Conservation (phyloP, 2,888 invertebrate species). For the Taenaris catops region DNA sequence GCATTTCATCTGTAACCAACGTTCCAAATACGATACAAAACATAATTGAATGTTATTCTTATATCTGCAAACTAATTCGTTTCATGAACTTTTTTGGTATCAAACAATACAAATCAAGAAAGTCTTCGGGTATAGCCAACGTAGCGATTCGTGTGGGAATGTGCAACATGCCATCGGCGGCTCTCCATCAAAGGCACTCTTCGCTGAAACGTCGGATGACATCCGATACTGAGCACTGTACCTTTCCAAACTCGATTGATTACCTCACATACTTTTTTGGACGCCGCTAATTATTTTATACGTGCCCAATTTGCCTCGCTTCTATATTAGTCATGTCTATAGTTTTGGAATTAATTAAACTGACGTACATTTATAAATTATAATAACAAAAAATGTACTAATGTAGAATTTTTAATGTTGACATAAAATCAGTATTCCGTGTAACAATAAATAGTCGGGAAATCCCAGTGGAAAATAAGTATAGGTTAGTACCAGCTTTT, state of each 20-base stretch:
- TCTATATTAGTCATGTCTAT: constrained; percentile 16
- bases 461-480: constrained; percentile 53
- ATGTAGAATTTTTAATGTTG: constrained; percentile 13
- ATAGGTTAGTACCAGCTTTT: constrained; percentile 40
- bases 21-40: constrained; percentile 14
- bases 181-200: constrained; percentile 54
- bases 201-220: constrained; percentile 59
- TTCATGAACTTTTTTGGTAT: constrained; percentile 55
- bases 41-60: constrained; percentile 19
- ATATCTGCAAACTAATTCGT: constrained; percentile 30
- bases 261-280: constrained; percentile 33
- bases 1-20: too few species aligned
- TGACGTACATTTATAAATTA: constrained; percentile 2
- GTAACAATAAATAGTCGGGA: constrained; percentile 40
- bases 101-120: constrained; percentile 35
- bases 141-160: constrained; percentile 65
- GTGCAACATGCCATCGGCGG: constrained; percentile 64
- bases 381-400: constrained; percentile 9
- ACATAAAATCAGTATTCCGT: constrained; percentile 23
- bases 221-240: constrained; percentile 46
- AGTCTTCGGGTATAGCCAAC: constrained; percentile 31
- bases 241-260: constrained; percentile 39
- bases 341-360: constrained; percentile 9
- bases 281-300: constrained; percentile 23
- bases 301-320: constrained; percentile 28